Conservation (phyloP, 2,888 invertebrate species). For the Atherix ibis region DNA sequence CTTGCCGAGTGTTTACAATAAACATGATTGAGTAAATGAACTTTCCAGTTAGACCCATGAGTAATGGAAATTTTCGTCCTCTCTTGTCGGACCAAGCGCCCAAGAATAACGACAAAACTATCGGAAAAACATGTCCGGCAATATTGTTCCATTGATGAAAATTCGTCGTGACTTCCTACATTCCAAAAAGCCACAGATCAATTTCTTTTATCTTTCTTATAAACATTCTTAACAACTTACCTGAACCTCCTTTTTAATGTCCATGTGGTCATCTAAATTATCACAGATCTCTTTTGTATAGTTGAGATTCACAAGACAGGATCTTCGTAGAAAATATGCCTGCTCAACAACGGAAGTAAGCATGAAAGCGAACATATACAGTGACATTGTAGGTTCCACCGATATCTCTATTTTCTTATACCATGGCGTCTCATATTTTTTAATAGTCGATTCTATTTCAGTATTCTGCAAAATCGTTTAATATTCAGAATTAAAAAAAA, state of each 20-base stretch:
- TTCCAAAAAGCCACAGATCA: too few species aligned
- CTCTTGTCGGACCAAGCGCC: conserved; percentile 71
- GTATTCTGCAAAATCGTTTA: too few species aligned
- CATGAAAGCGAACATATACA: conserved; percentile 81
- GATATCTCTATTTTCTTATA: conserved; percentile 39
- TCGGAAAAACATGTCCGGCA: conserved; percentile 55
- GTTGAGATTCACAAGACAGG: conserved; percentile 59
- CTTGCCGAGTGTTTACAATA: conserved; percentile 46
- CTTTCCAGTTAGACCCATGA: conserved; percentile 59
- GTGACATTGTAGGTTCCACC: conserved; percentile 74
- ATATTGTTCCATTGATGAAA: conserved; percentile 69
- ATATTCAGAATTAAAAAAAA: too few species aligned
- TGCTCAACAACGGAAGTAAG: conserved; percentile 65
- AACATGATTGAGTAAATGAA: conserved; percentile 60
- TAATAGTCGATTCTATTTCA: too few species aligned
- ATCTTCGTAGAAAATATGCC: conserved; percentile 59
- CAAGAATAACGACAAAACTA: conserved; percentile 59
- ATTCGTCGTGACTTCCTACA: too few species aligned
- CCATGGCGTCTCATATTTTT: too few species aligned
- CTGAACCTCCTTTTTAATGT: conserved; percentile 52
- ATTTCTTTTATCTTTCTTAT: too few species aligned
- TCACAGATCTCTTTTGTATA: conserved; percentile 51
- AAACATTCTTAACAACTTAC: conserved; percentile 28
- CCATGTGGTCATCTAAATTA: conserved; percentile 38
- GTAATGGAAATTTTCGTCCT: conserved; percentile 55